Evolutionary conservation across 2,113 vertebrate species (phyloP).

Genomic region (Potamarius usumacintae): DNA sequence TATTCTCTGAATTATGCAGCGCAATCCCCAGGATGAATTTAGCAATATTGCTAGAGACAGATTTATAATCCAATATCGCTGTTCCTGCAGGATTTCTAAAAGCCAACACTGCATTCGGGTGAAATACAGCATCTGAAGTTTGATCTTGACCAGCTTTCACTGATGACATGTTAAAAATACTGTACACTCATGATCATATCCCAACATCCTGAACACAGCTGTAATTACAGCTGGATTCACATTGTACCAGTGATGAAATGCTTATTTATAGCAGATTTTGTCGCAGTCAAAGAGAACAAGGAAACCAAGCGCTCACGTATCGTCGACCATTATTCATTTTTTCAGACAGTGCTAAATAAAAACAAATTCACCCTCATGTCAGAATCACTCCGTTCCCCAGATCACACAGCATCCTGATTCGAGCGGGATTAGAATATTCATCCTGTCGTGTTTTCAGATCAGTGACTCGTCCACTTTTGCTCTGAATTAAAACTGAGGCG

Average conservation of each 20-base stretch:
- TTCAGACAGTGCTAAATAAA: background rate
- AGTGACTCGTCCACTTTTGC: background rate
- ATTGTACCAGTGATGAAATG: background rate
- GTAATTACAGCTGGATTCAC: background rate
- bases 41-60: too few species aligned
- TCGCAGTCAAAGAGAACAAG: background rate
- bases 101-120: background rate
- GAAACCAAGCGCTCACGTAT: background rate
- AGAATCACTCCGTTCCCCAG: background rate
- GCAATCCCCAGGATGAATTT: too few species aligned
- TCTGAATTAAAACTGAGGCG: slow-evolving; percentile 10
- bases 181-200: background rate
- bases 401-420: background rate
- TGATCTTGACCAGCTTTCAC: background rate
- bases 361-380: background rate
- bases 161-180: background rate
- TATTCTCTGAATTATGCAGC: too few species aligned
- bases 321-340: background rate
- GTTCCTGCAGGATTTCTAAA: too few species aligned
- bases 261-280: background rate
- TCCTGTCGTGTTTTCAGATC: background rate
- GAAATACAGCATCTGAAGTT: background rate
- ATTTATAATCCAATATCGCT: background rate
- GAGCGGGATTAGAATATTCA: background rate
- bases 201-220: background rate